Percentiles rank a stretch among this genome's conserved stretches.
Evolutionary conservation across 2,113 vertebrate genomes (phyloP).

Genomic region (Orycteropus afer): DNA sequence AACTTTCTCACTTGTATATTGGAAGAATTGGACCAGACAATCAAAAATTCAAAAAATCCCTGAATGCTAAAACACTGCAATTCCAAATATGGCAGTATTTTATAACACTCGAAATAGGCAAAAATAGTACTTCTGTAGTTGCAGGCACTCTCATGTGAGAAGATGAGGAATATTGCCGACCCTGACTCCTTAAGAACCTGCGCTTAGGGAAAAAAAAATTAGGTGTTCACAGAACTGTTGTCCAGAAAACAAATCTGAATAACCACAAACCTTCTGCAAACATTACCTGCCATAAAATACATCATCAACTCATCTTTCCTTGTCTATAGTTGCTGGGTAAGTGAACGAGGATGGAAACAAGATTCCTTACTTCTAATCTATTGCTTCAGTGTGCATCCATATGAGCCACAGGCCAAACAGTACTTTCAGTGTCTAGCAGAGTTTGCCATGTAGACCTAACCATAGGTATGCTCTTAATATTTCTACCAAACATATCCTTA

Average conservation of each 20-base stretch:
- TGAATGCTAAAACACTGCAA: conserved; percentile 51
- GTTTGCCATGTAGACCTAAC: background rate
- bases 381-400: accelerated
- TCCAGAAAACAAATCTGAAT: background rate
- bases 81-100: conserved; percentile 58
- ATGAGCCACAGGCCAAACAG: background rate
- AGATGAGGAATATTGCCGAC: background rate
- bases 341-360: background rate
- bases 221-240: background rate
- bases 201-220: background rate
- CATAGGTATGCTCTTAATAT: background rate
- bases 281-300: background rate
- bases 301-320: background rate
- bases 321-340: background rate
- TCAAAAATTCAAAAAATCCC: conserved; percentile 21
- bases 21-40: conserved; percentile 14
- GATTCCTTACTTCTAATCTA: background rate
- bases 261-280: background rate
- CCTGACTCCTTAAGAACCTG: background rate
- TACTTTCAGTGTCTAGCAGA: accelerated
- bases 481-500: background rate
- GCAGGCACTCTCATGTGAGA: background rate
- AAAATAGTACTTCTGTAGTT: conserved; percentile 54
- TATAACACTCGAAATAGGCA: background rate
- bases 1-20: conserved; percentile 9